A percentile compares a stretch with the other conserved stretches of the same genome.
phyloP scores from a whole-genome alignment of 2,113 vertebrate species.

The Malurus cyaneus region DNA sequence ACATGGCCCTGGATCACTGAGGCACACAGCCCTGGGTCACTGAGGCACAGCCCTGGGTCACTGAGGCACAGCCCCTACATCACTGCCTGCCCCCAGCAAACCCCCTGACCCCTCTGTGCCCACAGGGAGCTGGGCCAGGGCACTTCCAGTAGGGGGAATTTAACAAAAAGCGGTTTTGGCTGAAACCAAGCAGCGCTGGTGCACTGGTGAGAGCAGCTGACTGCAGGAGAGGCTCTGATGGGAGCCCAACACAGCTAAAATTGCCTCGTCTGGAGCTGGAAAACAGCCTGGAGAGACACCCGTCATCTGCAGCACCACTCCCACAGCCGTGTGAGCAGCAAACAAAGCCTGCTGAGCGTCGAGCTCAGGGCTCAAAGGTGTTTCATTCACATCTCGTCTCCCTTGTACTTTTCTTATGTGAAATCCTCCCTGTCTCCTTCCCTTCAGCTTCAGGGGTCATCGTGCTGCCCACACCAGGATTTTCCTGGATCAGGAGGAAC shows the following conservation, averaged over 20 bases:
- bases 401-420: background rate
- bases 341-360: background rate
- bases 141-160: background rate
- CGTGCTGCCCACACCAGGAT: background rate
- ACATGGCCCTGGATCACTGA: too few relatives aligned
- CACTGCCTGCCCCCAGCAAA: background rate
- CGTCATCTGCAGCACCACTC: background rate
- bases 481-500: background rate
- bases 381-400: background rate
- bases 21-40: too few relatives aligned
- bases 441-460: background rate
- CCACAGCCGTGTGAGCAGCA: background rate
- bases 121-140: background rate
- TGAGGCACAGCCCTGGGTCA: too few relatives aligned
- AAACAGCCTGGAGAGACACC: background rate
- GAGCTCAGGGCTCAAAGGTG: background rate
- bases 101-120: background rate
- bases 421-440: background rate
- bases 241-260: background rate
- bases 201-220: background rate
- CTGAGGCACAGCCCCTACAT: background rate
- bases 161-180: background rate
- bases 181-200: background rate
- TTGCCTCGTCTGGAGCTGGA: background rate
- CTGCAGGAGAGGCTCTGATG: background rate